Evolutionary conservation across 1,140 invertebrate species (phyloP), one percentile per base, ranked within the genome.

Genomic region (Brachionus rubens): DNA sequence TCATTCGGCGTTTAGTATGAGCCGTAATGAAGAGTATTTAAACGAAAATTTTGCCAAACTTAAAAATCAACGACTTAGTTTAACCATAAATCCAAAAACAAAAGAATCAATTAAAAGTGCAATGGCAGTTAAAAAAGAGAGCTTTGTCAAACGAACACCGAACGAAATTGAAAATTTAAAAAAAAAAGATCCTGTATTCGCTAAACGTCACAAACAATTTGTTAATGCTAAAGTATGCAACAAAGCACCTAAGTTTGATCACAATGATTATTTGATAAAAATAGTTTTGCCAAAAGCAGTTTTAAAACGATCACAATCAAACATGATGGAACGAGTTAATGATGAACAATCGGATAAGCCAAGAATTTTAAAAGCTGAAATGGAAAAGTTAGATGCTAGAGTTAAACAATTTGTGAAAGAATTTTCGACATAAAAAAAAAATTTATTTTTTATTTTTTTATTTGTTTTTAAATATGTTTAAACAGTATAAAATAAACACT

Each of bases 241-340:
- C 24, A 72, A 72, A 54, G 68, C 68, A n/a, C 68, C 68, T 3
- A 50, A 36, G 24, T 72, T 72, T 16, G 68, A 72, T 28, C 47
- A 19, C n/a, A 72, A 50, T 24, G 68, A 72, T 54, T 50, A n/a
- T 36, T 54, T 24, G 19, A 48, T 72, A 19, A 40, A 50, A 50
- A 65, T 65, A 43, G 16, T 16, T 3, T 12, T 72, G 21, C 68
- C 68, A 4, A 48, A 72, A 48, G 19, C 59, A 40, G 30, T 41
- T 21, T 24, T 65, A 6, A 65, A 14, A 41, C 19, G 68, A 54
- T 24, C 16, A n/a, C 16, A 36, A 14, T 50, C 43, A n/a, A 28
- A 24, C 12, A 46, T 65, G 40, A 65, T 65, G 36, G 46, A 48
- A 3, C 19, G 19, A 21, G 16, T 36, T 19, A 21, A 30, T 6